Evolutionary conservation across 2,888 invertebrate species (phyloP), one percentile per base, ranked within the genome.

Genomic region (Dryobotodes eremita): DNA sequence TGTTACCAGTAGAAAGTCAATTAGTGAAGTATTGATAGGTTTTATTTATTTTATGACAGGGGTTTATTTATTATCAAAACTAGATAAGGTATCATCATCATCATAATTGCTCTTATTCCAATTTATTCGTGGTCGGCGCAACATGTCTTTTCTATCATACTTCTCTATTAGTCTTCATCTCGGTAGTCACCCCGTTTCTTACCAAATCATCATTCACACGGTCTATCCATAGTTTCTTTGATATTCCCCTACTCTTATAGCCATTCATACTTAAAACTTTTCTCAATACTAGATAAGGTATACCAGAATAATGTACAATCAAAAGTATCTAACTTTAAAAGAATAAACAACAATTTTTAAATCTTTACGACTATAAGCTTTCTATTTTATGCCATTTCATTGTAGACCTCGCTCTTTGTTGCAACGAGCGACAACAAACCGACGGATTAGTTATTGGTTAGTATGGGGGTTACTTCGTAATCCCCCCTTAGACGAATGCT

Each of bases 391-490:
- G 17, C 6, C 17, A 13, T 42, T 53, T 46, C 20, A 61, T 53
- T 55, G 61, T 48, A 48, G 36, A 31, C 11, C 6, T 31, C 20
- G 15, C 36, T 59, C 53, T 77, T 46, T 73, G 31, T 59, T 66
- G 46, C 73, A 31, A 57, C 20, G 13, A 72, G 57, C 31, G n/a
- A 80, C 31, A 57, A 79, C 65, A 79, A 46, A 53, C 74, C 57
- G 3, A 36, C 6, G 31, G 73, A 57, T 80, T 57, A 53, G 42
- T 10, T 53, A 59, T 46, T 53, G 57, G 65, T 73, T 65, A 31
- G 42, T 59, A 17, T 36, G 31, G 17, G 50, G 77, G 66, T 77
- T 50, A 77, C 50, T 59, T 53, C 11, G 0, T 53, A 79, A 80
- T 53, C 17, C 55, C n/a, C 42, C 31, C 59, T 20, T 46, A 42